A percentile compares a stretch with the other conserved stretches of the same genome.
Conservation (phyloP, 2,797 vertebrate genomes). For the Pangasius djambal region DNA sequence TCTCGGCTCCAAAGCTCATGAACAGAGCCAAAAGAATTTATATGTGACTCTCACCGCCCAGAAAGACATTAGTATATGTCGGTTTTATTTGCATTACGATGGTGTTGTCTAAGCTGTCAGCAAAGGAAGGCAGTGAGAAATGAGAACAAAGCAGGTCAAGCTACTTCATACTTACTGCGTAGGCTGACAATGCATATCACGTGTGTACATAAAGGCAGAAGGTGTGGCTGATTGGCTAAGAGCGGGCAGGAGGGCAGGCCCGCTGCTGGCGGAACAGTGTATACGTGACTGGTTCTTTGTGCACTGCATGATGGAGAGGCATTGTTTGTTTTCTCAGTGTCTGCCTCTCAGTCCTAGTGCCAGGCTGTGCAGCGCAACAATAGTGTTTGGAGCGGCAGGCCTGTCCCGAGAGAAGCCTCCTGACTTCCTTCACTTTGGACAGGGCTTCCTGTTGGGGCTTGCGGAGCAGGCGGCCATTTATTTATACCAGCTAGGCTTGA, state of each 20-base stretch:
- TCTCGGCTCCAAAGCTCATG: not conserved
- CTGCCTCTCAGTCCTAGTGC: slow-evolving; percentile 74
- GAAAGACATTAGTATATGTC: slow-evolving; percentile 24
- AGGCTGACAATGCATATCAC: slow-evolving; percentile 2
- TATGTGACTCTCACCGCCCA: not conserved
- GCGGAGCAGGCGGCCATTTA: slow-evolving; percentile 71
- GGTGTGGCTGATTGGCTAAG: slow-evolving; percentile 30
- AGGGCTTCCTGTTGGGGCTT: slow-evolving; percentile 77
- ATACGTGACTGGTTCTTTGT: slow-evolving; percentile 75
- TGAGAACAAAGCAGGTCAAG: slow-evolving; percentile 18
- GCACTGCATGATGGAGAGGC: slow-evolving; percentile 62
- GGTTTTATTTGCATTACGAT: slow-evolving; percentile 1
- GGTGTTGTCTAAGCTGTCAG: slow-evolving; percentile 25
- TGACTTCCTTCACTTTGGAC: slow-evolving; percentile 80
- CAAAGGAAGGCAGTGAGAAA: slow-evolving; percentile 7
- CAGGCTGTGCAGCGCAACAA: slow-evolving; percentile 79
- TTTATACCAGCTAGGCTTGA: slow-evolving; percentile 78
- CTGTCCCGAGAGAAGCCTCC: slow-evolving; percentile 78
- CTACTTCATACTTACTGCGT: not conserved
- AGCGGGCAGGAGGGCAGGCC: slow-evolving; percentile 44
- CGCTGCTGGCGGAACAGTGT: slow-evolving; percentile 52
- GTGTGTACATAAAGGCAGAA: slow-evolving; percentile 9
- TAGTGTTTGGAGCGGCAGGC: slow-evolving; percentile 78
- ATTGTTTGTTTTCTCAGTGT: slow-evolving; percentile 79
- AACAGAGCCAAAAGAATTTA: slow-evolving; percentile 18